Percentiles rank a stretch among this genome's conserved stretches.
phyloP scores from a whole-genome alignment of 92 coral and sea anemone genomes.

The Virgularia gustaviana region DNA sequence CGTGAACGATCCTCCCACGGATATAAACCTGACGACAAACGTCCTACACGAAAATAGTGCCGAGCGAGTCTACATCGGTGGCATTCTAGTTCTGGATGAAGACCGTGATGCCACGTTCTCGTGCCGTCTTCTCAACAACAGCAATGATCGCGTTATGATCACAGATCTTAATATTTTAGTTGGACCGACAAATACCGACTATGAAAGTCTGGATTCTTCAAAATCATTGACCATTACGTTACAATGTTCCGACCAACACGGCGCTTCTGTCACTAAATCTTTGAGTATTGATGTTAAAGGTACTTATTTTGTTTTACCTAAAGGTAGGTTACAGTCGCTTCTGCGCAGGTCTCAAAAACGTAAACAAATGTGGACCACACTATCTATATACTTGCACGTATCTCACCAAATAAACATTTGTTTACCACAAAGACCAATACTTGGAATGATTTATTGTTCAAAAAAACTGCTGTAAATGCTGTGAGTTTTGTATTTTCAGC shows the following conservation, averaged over 20 bases:
- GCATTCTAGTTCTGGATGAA: conserved; percentile 61
- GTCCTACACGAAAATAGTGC: conserved; percentile 69
- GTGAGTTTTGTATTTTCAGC: no score
- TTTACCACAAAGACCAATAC: background rate
- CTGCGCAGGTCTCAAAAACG: no score
- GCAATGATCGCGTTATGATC: conserved; percentile 62
- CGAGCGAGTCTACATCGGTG: conserved; percentile 57
- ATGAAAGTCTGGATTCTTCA: conserved; percentile 55
- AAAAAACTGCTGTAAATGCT: no score
- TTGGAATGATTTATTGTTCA: no score
- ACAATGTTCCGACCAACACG: conserved; percentile 71
- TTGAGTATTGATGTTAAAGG: conserved; percentile 60
- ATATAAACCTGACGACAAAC: conserved; percentile 22
- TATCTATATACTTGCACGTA: background rate
- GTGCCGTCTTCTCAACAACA: conserved; percentile 60
- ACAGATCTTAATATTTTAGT: conserved; percentile 55
- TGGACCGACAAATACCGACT: conserved; percentile 72
- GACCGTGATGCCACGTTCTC: conserved; percentile 60
- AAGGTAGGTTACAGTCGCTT: no score
- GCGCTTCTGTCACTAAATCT: conserved; percentile 47
- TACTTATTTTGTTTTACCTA: conserved; percentile 28
- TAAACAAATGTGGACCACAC: no score
- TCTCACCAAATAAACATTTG: background rate
- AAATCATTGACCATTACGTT: conserved; percentile 52
- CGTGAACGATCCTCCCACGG: conserved; percentile 84